Evolutionary conservation across 2,888 invertebrate species (phyloP).

Genomic region (Copidosoma aretas): DNA sequence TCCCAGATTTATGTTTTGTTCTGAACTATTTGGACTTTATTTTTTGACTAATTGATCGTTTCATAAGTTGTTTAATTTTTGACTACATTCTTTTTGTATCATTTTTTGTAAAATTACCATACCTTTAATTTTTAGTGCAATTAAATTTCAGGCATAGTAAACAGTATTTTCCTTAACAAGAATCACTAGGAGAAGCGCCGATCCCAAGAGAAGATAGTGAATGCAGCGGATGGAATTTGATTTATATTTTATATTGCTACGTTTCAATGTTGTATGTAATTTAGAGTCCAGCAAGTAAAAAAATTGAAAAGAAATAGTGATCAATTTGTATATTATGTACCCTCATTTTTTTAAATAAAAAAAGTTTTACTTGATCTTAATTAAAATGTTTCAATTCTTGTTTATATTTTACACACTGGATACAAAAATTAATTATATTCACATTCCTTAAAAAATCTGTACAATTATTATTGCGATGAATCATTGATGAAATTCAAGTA

Average conservation of each 20-base stretch:
- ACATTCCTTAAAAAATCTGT: slow-evolving; percentile 7
- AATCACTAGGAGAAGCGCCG: slow-evolving; percentile 60
- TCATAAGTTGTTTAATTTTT: not conserved
- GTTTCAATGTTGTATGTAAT: slow-evolving; percentile 62
- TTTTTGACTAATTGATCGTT: slow-evolving; percentile 1
- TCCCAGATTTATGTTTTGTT: not conserved
- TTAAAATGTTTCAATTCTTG: slow-evolving; percentile 32
- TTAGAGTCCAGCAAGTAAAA: slow-evolving; percentile 54
- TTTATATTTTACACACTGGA: slow-evolving; percentile 39
- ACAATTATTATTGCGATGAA: slow-evolving; percentile 28
- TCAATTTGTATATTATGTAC: slow-evolving; percentile 60
- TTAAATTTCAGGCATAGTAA: slow-evolving; percentile 2
- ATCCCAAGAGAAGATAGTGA: slow-evolving; percentile 62
- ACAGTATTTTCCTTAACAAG: slow-evolving; percentile 52
- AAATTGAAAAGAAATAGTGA: slow-evolving; percentile 53
- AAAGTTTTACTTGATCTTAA: slow-evolving; percentile 21
- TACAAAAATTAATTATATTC: slow-evolving; percentile 12
- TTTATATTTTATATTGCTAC: slow-evolving; percentile 61
- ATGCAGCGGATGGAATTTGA: slow-evolving; percentile 54
- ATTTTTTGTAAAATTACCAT: not conserved
- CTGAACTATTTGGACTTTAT: not conserved
- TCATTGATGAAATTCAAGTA: slow-evolving; percentile 53
- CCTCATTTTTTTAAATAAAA: slow-evolving; percentile 58
- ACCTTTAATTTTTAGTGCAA: slow-evolving; percentile 2
- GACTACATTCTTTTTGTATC: not conserved